These are phyloP conservation scores for pig (Sus scrofa) DNA, from an alignment of 2,113 vertebrate genomes.

Conservation along the genomic window T2T-Sscrofa CM000828.6:62673501-62674000, in stretches of 20 bases:
- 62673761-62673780: neutral
- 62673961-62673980: neutral
- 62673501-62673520: neutral
- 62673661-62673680: slow-evolving; percentile 46
- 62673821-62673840: slow-evolving; percentile 39
- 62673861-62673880: neutral
- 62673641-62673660: neutral
- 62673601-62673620: neutral
- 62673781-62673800: slow-evolving; percentile 26
- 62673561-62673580: neutral
- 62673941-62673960: accelerated
- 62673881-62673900: neutral
- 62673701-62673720: neutral
- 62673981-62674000: neutral
- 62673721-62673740: slow-evolving; percentile 68
- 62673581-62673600: neutral
- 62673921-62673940: accelerated
- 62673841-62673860: slow-evolving; percentile 1
- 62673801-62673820: neutral
- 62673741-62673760: slow-evolving; percentile 39
- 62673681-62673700: too few relatives aligned
- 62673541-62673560: neutral
- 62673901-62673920: neutral
- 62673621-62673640: neutral
- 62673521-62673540: neutral